phyloP scores from a whole-genome alignment of 2,797 vertebrate genomes.

The Zalophus californianus region DNA sequence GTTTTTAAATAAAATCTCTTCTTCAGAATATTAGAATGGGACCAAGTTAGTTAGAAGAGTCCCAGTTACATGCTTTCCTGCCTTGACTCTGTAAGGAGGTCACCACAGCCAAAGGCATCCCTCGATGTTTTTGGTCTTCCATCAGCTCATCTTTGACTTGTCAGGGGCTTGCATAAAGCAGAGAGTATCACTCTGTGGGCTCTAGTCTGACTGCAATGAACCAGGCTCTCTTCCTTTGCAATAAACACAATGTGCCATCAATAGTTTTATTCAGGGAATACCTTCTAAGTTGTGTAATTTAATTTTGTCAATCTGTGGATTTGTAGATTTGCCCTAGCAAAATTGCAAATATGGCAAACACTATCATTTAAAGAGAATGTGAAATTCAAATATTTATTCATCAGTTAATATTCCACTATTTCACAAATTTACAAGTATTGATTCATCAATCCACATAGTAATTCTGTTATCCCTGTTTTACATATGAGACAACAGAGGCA shows the following conservation, averaged over 20 bases:
- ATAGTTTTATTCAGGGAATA: neutral
- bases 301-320: neutral
- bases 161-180: neutral
- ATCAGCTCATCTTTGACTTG: neutral
- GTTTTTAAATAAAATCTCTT: neutral
- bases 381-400: neutral
- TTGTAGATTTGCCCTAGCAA: neutral
- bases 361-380: neutral
- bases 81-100: neutral
- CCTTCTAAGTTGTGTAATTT: neutral
- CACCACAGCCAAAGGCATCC: neutral
- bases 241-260: neutral
- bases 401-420: neutral
- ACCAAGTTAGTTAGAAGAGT: neutral
- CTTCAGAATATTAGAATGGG: neutral
- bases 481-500: neutral
- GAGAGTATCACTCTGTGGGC: neutral
- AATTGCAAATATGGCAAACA: neutral
- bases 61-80: neutral
- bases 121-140: neutral
- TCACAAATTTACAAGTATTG: neutral
- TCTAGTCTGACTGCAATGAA: neutral
- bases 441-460: neutral
- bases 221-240: neutral
- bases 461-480: neutral